These are phyloP conservation scores for Procavia capensis DNA, from an alignment of 2,113 vertebrate species.

Conservation along the genomic window DNA sequence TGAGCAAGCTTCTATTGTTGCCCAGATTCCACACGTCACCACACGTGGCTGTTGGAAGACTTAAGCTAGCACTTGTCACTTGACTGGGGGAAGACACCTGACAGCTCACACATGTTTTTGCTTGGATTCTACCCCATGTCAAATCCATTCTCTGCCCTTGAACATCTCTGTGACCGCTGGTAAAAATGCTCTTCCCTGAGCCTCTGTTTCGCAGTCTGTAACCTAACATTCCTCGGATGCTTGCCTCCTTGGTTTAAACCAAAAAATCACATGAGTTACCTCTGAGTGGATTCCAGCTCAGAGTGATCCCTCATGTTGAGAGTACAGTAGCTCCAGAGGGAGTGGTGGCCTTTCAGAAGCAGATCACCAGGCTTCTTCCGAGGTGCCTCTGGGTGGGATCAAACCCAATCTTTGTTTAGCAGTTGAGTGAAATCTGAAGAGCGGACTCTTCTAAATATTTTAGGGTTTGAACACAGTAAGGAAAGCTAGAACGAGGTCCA, in stretches of 20 bases:
- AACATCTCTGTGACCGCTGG: neutral
- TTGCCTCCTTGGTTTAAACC: neutral
- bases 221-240: neutral
- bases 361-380: neutral
- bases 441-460: no score
- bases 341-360: neutral
- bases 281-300: neutral
- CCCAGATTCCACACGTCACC: neutral
- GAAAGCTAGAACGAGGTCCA: no score
- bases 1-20: neutral
- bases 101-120: neutral
- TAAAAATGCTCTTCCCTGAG: neutral
- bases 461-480: no score
- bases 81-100: neutral
- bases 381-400: neutral
- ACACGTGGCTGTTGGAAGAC: neutral
- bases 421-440: no score
- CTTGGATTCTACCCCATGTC: neutral
- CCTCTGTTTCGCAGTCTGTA: neutral
- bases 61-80: neutral
- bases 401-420: neutral
- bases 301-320: neutral
- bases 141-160: rapidly evolving
- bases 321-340: neutral
- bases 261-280: neutral